phyloP scores from a whole-genome alignment of 2,113 vertebrate species.

The Bos taurus region ARS-UCD2.0 NC_037342.1:10103501-10104000 shows the following conservation, averaged over 20 bases:
- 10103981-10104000: not conserved
- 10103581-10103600: not conserved
- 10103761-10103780: not conserved
- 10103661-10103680: not conserved
- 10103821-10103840: not conserved
- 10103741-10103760: not conserved
- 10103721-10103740: not conserved
- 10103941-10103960: not conserved
- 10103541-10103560: not conserved
- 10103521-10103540: not conserved
- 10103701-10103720: not conserved
- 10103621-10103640: not conserved
- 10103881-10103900: not conserved
- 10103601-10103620: not conserved
- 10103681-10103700: not conserved
- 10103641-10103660: not conserved
- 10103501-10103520: not conserved
- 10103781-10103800: not conserved
- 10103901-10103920: not conserved
- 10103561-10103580: not conserved
- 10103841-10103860: not conserved
- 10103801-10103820: not conserved
- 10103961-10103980: not conserved
- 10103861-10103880: not conserved
- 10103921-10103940: not conserved